Base-by-base conservation (phyloP, 2,888 invertebrate genomes). In the Glomeris marginata region DNA sequence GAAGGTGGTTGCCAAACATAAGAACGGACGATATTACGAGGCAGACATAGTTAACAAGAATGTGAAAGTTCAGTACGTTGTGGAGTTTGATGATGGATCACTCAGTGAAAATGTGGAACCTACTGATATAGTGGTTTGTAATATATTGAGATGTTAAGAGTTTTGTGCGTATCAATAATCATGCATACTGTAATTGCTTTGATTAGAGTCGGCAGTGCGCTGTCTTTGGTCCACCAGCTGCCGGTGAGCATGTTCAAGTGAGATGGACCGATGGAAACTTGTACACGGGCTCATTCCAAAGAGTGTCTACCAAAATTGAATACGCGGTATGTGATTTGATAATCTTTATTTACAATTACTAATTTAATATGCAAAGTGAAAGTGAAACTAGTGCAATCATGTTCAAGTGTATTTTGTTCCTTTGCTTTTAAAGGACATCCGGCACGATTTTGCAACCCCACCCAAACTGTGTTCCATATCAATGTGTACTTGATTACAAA, bases 71-170 rank as follows among this genome's bases (percentile, higher is more conserved):
- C 74, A 74, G 58, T 76, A 74, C 60, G 72, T 72, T 57, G 75
- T 79, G 2, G 74, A 75, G 52, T 80, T 80, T 62, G 69, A 70
- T n/a, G 75, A 75, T 58, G 69, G 71, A 37, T 75, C 77, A 18
- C 74, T 74, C 60, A 75, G 75, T 54, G 72, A 75, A 28, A 74
- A 76, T 62, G 67, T 77, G 40, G 70, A 71, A 47, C 71, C 73
- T 15, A 64, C 69, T 45, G 73, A 75, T 56, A 73, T 78, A 58
- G 66, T 70, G 57, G 74, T 77, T 49, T 28, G 15, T 10, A 16
- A 53, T 35, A 50, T 35, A 45, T 35, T 22, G 2, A 35, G 41
- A n/a, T 42, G 49, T 40, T 20, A 21, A 42, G 16, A 16, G 5
- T n/a, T 34, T 15, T 15, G 3, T 18, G n/a, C 21, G 22, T n/a